A percentile compares a stretch with the other conserved stretches of the same genome.
Conservation (phyloP, 2,888 invertebrate genomes). For the Furcula furcula region DNA sequence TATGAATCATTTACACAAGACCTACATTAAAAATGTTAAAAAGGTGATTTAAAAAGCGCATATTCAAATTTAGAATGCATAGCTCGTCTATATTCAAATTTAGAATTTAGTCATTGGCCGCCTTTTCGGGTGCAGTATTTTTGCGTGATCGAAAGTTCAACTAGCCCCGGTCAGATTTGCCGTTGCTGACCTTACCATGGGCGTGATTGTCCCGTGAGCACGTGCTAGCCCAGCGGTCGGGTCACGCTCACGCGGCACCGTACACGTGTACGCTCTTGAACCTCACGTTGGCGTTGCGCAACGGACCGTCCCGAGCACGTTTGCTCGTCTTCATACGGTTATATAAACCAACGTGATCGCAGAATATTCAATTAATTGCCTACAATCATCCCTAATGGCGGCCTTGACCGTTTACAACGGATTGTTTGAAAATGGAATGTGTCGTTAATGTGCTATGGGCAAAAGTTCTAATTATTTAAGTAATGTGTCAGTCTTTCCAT, state of each 20-base stretch:
- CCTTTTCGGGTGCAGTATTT: too few relatives aligned
- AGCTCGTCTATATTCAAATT: too few relatives aligned
- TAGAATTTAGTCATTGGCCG: too few relatives aligned
- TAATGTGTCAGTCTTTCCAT: too few relatives aligned
- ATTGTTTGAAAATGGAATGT: constrained; percentile 1
- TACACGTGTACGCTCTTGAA: constrained; percentile 71
- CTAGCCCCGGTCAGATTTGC: constrained; percentile 18
- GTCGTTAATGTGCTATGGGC: too few relatives aligned
- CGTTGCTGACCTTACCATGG: constrained; percentile 37
- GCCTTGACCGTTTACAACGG: constrained; percentile 40
- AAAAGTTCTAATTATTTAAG: too few relatives aligned
- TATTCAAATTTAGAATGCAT: too few relatives aligned
- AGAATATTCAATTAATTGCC: constrained; percentile 55
- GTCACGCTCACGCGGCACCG: constrained; percentile 74
- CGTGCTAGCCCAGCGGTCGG: constrained; percentile 45
- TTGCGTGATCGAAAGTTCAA: too few relatives aligned
- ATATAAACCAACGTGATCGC: constrained; percentile 76
- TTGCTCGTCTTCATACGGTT: constrained; percentile 63
- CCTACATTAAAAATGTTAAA: too few relatives aligned
- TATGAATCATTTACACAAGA: too few relatives aligned
- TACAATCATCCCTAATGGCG: constrained; percentile 27
- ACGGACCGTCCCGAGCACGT: constrained; percentile 53
- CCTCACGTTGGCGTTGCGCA: constrained; percentile 76
- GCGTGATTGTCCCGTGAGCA: constrained; percentile 48
- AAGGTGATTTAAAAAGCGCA: too few relatives aligned